These are phyloP conservation scores for Onthophagus sagittarius DNA, from an alignment of 2,888 invertebrate species.

Conservation along the genomic window DNA sequence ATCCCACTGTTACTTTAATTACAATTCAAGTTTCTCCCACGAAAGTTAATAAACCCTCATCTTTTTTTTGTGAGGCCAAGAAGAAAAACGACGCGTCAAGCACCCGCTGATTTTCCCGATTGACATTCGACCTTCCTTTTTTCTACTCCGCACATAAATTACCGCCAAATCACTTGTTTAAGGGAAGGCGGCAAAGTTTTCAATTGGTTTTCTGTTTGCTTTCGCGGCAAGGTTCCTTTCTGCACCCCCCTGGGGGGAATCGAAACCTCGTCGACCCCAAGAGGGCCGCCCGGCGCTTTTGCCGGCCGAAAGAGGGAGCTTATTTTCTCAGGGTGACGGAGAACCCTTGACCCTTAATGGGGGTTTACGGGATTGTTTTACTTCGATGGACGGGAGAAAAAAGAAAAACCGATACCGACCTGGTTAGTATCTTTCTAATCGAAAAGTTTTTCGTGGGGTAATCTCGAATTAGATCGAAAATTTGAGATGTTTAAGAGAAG, in stretches of 20 bases:
- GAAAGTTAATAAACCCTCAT: no score
- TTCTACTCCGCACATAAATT: neutral
- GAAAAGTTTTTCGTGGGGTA: neutral
- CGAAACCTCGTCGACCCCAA: neutral
- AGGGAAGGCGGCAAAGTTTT: neutral
- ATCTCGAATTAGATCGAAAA: neutral
- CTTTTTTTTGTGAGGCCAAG: no score
- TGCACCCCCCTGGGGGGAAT: neutral
- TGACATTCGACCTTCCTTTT: neutral
- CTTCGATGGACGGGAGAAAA: constrained; percentile 1
- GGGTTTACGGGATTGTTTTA: constrained; percentile 22
- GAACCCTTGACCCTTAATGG: constrained; percentile 15
- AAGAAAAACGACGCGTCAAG: neutral
- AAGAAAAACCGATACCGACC: neutral
- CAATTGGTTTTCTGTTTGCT: neutral
- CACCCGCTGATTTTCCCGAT: neutral
- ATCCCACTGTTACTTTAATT: neutral
- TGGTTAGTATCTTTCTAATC: neutral
- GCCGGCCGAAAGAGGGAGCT: neutral
- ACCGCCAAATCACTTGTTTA: neutral
- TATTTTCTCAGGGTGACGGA: constrained; percentile 17
- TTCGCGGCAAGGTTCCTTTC: neutral
- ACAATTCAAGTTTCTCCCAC: no score
- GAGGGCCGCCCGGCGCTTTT: neutral
- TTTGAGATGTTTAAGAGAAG: neutral